Evolutionary conservation across 2,797 vertebrate species (phyloP), one percentile per base, ranked within the genome.

Genomic region (Oreochromis grahami): DNA sequence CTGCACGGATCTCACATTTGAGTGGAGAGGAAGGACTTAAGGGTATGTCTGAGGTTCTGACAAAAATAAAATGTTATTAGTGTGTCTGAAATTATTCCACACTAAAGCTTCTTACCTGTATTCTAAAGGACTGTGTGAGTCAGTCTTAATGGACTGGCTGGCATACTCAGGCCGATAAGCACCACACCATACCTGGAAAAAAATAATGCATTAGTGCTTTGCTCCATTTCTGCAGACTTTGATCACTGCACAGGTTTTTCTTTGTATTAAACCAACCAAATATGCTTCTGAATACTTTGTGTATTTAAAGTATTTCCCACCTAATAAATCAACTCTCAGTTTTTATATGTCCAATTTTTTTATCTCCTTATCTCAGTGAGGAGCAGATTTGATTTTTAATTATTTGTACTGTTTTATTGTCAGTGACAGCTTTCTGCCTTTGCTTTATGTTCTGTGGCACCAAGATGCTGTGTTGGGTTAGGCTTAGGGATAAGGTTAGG

Each of bases 131-230:
- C 98, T 99, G 96, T 99, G 98, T 15, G 97, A 97, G 4, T 99
- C 98, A 0, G 98, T 98, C 95, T 98, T 99, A 87, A 99, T 98
- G 48, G 98, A 98, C 95, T 99, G 98, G 88, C 97, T 95, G 81
- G 98, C 98, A 3, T 98, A 99, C 88, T 99, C 98, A 3, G 98
- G 98, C 78, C 98, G 97, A 95, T 99, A 99, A 88, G 98, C 98
- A 5, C 98, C 98, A 51, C 98, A 99, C 98, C 98, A 99, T 29
- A 99, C 98, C 98, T 99, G 74, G 7, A 65, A 34, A 80, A 86
- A 68, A 53, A 55, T 5, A 41, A 26, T 9, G 45, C 5, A 53
- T 74, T 36, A 45, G 32, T 17, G 68, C 17, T 48, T 19, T 41
- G 12, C 51, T 48, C 3, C 3, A 36, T 10, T 15, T 53, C 19